Conservation (phyloP, 2,113 vertebrate species). For the Hylia prasina region DNA sequence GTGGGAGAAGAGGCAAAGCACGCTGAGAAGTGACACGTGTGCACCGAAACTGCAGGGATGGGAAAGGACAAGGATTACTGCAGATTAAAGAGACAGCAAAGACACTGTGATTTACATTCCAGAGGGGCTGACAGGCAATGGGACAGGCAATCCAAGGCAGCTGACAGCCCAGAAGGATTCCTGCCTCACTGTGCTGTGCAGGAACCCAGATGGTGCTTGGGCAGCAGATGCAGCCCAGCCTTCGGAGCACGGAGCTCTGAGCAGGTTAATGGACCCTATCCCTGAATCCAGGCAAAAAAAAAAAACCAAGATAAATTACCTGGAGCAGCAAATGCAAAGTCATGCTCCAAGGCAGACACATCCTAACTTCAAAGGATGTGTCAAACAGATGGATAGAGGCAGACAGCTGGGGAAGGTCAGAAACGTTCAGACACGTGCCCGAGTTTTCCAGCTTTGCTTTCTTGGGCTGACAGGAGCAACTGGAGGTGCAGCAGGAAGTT, state of each 20-base stretch:
- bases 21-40: accelerated
- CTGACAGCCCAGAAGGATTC: neutral
- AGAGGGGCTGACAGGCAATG: neutral
- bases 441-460: neutral
- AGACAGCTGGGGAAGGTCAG: neutral
- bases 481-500: neutral
- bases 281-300: neutral
- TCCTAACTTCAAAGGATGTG: neutral
- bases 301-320: neutral
- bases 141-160: neutral
- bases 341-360: neutral
- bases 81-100: neutral
- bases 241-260: neutral
- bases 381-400: neutral
- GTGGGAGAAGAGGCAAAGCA: neutral
- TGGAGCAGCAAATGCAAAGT: neutral
- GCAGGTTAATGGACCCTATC: neutral
- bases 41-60: neutral
- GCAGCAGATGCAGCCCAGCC: neutral
- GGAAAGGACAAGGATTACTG: neutral
- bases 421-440: accelerated
- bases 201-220: neutral
- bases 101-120: neutral
- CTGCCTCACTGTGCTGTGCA: neutral
- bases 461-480: neutral